Conservation (phyloP, 2,888 invertebrate genomes). For the Apoderus coryli region DNA sequence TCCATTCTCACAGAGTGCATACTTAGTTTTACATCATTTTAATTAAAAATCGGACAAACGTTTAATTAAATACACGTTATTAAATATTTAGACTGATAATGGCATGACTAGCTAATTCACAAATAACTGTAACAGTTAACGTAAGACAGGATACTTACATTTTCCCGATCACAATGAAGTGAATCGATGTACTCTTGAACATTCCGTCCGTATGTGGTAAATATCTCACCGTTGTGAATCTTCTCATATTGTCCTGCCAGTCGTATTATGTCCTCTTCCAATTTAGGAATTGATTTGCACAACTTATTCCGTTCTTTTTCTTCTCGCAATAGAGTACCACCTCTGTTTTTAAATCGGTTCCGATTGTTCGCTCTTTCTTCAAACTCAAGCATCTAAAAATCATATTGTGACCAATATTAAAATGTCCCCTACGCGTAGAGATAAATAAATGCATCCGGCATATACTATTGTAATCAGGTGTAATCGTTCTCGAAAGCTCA, state of each 20-base stretch:
- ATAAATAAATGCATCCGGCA: no score
- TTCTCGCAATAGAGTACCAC: conserved; percentile 71
- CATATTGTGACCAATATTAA: no score
- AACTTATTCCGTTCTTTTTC: conserved; percentile 76
- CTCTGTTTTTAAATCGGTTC: conserved; percentile 72
- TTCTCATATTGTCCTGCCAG: conserved; percentile 40
- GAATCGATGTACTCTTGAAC: conserved; percentile 45
- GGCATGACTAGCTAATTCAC: neutral
- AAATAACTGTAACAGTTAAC: conserved; percentile 4
- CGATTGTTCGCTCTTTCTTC: conserved; percentile 66
- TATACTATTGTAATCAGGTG: no score
- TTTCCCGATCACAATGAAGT: conserved; percentile 46
- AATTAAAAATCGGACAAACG: conserved; percentile 1
- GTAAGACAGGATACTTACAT: conserved; percentile 22
- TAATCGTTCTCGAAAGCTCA: no score
- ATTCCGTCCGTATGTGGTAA: conserved; percentile 48
- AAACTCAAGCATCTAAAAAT: conserved; percentile 51
- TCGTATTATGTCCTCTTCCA: conserved; percentile 48
- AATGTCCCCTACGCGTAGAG: no score
- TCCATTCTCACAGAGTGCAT: no score
- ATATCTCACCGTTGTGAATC: conserved; percentile 36
- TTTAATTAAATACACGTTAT: neutral
- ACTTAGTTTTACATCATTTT: no score
- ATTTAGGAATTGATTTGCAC: conserved; percentile 53
- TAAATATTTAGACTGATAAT: neutral